Evolutionary conservation across 2,797 vertebrate species (phyloP).

Genomic region (Arrhamphus sclerolepis): DNA sequence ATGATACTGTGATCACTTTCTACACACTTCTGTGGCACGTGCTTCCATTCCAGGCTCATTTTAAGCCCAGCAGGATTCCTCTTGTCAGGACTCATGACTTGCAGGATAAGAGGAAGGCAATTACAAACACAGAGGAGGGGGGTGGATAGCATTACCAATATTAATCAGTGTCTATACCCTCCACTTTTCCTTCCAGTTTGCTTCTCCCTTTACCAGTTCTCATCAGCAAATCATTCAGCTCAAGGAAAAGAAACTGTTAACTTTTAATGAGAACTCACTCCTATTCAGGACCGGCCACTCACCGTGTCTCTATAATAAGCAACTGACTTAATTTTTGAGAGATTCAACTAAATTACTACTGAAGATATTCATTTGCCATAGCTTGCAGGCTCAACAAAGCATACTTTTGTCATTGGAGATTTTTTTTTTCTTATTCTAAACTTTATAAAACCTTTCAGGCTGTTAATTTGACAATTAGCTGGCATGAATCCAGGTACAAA

Average conservation of each 20-base stretch:
- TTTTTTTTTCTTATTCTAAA: constrained; percentile 84
- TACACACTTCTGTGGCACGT: constrained; percentile 83
- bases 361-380: constrained; percentile 86
- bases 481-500: neutral
- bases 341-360: too few relatives aligned
- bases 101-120: constrained; percentile 81
- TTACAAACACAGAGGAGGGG: constrained; percentile 85
- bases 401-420: constrained; percentile 70
- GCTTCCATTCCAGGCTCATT: constrained; percentile 94
- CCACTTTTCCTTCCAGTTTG: constrained; percentile 92
- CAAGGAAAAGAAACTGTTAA: constrained; percentile 76
- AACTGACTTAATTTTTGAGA: neutral
- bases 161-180: constrained; percentile 93
- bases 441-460: constrained; percentile 50
- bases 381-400: constrained; percentile 81
- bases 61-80: constrained; percentile 93
- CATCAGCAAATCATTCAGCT: constrained; percentile 86
- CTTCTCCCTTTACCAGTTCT: constrained; percentile 84
- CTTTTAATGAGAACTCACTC: constrained; percentile 80
- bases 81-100: constrained; percentile 87
- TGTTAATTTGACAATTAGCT: constrained; percentile 30
- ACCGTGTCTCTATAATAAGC: constrained; percentile 81
- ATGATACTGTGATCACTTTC: constrained; percentile 93
- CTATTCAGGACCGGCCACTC: constrained; percentile 54
- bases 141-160: constrained; percentile 91